Evolutionary conservation across 2,113 vertebrate genomes (phyloP), one percentile per base, ranked within the genome.

Genomic region (Polypterus bichir): DNA sequence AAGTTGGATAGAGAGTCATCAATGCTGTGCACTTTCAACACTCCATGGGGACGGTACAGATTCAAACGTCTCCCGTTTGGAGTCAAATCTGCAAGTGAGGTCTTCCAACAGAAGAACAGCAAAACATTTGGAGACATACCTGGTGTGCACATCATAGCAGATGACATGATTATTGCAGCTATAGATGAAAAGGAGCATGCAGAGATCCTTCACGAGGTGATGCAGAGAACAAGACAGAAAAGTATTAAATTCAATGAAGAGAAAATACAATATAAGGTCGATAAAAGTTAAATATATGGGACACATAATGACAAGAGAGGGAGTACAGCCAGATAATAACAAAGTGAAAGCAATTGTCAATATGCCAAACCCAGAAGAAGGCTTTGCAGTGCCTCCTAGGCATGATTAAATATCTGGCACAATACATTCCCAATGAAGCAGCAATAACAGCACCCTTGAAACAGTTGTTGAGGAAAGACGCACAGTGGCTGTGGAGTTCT

Each of bases 1-100:
- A 66, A 64, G 52, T 53, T 69, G 53, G 68, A 66, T 11, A 55
- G 66, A 6, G 61, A 48, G 46, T 64, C 61, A 58, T 64, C 58
- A 53, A 4, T 45, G 44, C 68, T 69, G 3, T 69, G 59, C 60
- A 62, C 62, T 3, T 59, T 59, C 27, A 69, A 61, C 64, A 62
- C 68, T 45, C 48, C 55, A 9, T 69, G 64, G 59, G 68, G 54
- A 5, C 4, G n/a, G 4, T 64, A 11, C 46, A 9, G 54, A 47
- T 53, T 62, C 60, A 27, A 53, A 46, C 11, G 9, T 63, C 62
- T 62, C 51, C 51, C 51, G 7, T 52, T 52, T 52, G 51, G 27
- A 27, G 27, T 27, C 27, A 27, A 27, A 27, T 27, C 27, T 27
- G 27, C 27, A 27, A 27, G 27, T 27, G 27, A 27, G 27, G 27